phyloP scores from a whole-genome alignment of 2,888 invertebrate species.

The Lasioglossum pauxillum region DNA sequence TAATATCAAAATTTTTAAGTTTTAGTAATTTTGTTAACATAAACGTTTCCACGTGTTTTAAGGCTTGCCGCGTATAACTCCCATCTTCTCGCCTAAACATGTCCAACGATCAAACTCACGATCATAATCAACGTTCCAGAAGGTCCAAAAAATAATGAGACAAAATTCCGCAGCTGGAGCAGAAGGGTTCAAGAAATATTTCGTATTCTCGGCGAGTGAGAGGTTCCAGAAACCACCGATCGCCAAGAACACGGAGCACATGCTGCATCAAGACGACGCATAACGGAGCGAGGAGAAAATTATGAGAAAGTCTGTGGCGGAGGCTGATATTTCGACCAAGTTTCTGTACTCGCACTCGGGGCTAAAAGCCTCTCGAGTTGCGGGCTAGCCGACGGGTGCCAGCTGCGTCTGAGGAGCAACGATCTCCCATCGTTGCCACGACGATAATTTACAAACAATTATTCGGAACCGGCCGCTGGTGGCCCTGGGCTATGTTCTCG shows the following conservation, averaged over 20 bases:
- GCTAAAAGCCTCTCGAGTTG: slow-evolving; percentile 55
- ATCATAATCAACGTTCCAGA: not conserved
- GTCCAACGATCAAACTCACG: too few relatives aligned
- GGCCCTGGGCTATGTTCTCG: slow-evolving; percentile 29
- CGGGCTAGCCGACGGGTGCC: slow-evolving; percentile 42
- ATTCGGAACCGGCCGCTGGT: slow-evolving; percentile 44
- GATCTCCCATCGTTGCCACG: slow-evolving; percentile 31
- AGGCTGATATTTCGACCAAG: slow-evolving; percentile 53
- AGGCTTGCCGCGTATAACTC: not conserved
- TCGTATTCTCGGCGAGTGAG: not conserved
- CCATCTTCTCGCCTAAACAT: too few relatives aligned
- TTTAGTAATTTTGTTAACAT: too few relatives aligned
- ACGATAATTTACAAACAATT: slow-evolving; percentile 67
- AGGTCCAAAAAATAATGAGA: not conserved
- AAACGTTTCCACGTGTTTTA: too few relatives aligned
- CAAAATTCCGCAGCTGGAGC: not conserved
- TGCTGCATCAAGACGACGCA: not conserved
- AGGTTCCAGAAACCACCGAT: not conserved
- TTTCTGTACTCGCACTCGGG: slow-evolving; percentile 49
- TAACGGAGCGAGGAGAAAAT: slow-evolving; percentile 31
- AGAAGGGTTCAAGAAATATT: not conserved
- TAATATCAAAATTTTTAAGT: too few relatives aligned
- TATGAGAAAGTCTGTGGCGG: slow-evolving; percentile 42
- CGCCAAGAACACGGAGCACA: not conserved
- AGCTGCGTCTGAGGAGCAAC: slow-evolving; percentile 53